Conservation (phyloP, 2,797 vertebrate genomes). For the Cuculus canorus region DNA sequence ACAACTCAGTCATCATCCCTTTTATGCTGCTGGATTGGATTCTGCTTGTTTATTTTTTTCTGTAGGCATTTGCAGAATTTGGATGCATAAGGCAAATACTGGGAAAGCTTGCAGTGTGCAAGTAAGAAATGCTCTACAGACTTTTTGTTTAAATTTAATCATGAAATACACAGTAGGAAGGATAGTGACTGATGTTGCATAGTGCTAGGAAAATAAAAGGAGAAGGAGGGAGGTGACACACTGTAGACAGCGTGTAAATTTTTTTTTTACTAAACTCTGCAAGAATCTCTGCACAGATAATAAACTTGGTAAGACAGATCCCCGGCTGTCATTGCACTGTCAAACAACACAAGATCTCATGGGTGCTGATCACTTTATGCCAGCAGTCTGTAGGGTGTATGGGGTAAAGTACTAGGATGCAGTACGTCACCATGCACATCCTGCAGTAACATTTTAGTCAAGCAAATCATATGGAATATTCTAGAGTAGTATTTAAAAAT, state of each 20-base stretch:
- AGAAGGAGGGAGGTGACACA: background rate
- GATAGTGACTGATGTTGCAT: background rate
- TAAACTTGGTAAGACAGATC: background rate
- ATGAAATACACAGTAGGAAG: background rate
- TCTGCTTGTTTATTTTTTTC: background rate
- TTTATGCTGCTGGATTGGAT: background rate
- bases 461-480: background rate
- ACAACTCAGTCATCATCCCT: background rate
- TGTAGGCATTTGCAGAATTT: background rate
- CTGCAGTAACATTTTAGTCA: background rate
- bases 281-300: background rate
- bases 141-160: background rate
- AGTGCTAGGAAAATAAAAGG: background rate
- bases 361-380: background rate
- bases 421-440: background rate
- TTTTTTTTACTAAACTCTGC: background rate
- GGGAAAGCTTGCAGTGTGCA: background rate
- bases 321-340: background rate
- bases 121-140: background rate
- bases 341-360: background rate
- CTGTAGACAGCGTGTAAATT: background rate
- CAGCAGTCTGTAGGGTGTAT: background rate
- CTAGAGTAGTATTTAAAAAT: background rate
- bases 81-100: background rate
- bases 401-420: too few species aligned